These are phyloP conservation scores for Gallinago jamesoni DNA, from an alignment of 2,113 vertebrate species.

Conservation along the genomic window DNA sequence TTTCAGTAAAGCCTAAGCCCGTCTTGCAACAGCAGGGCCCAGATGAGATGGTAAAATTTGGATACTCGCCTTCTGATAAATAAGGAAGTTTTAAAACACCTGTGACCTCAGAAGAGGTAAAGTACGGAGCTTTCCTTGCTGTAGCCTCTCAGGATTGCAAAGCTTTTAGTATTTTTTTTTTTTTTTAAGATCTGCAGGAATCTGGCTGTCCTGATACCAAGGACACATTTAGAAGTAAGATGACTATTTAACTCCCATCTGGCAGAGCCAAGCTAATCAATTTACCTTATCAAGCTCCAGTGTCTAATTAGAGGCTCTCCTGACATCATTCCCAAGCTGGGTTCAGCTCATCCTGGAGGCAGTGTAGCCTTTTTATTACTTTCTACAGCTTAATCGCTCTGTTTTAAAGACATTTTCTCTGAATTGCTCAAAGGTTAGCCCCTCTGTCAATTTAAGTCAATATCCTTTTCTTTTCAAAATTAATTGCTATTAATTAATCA, in stretches of 20 bases:
- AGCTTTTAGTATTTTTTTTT: not conserved
- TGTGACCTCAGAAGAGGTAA: fast-evolving
- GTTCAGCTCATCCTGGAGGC: constrained; percentile 2
- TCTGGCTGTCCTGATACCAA: fast-evolving
- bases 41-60: fast-evolving
- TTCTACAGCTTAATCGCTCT: constrained; percentile 66
- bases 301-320: not conserved
- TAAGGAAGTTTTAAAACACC: fast-evolving
- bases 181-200: not conserved
- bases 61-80: not conserved
- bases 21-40: fast-evolving
- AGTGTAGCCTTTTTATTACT: constrained; percentile 34
- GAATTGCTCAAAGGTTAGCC: constrained; percentile 63
- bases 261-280: not conserved
- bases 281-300: not conserved
- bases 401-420: constrained; percentile 59
- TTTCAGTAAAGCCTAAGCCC: not conserved
- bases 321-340: not conserved
- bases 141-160: not conserved
- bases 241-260: not conserved
- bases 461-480: constrained; percentile 69
- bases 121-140: fast-evolving
- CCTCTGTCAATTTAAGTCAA: constrained; percentile 68
- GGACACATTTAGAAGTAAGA: not conserved
- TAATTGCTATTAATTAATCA: constrained; percentile 74